phyloP scores from a whole-genome alignment of 2,797 vertebrate genomes.

The Premnoplex brunnescens region DNA sequence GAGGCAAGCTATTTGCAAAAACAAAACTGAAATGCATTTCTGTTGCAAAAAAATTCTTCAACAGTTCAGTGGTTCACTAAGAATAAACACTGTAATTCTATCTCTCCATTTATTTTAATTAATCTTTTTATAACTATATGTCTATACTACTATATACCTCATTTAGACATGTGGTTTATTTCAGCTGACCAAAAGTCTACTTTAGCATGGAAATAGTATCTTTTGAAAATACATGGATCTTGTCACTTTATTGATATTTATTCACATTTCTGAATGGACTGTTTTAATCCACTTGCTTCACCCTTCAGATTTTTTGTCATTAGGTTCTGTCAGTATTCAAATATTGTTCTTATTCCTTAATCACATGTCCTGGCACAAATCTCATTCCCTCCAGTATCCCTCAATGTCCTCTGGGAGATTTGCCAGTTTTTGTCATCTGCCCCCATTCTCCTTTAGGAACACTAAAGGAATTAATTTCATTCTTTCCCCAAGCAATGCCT shows the following conservation, averaged over 20 bases:
- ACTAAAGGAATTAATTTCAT: conserved; percentile 51
- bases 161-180: background rate
- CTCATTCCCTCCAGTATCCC: conserved; percentile 36
- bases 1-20: background rate
- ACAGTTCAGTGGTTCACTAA: background rate
- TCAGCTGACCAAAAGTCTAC: background rate
- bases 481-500: conserved; percentile 21
- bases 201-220: background rate
- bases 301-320: background rate
- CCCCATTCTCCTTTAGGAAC: conserved; percentile 22
- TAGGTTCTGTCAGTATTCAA: background rate
- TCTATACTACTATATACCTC: background rate
- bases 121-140: background rate
- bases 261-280: background rate
- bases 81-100: background rate
- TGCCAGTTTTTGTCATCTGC: conserved; percentile 62
- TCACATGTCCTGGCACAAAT: conserved; percentile 24
- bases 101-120: background rate
- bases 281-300: background rate
- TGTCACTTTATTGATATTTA: background rate
- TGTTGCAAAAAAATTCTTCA: background rate
- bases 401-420: conserved; percentile 32
- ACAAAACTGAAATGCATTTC: background rate
- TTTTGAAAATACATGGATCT: background rate
- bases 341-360: conserved; percentile 21